Evolutionary conservation across 2,888 invertebrate species (phyloP).

Genomic region (Xanthia icteritia): DNA sequence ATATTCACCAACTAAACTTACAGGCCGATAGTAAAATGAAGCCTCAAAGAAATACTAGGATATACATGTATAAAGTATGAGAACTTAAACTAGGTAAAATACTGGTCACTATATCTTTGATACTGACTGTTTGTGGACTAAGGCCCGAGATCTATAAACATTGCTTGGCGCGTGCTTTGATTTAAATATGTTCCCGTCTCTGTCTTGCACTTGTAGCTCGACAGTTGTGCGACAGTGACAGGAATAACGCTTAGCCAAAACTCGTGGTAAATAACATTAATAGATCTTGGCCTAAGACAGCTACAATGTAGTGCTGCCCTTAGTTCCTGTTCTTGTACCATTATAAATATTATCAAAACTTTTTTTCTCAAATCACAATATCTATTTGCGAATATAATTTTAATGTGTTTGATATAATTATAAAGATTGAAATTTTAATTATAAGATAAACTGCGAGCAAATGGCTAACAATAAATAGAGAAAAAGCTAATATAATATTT

Average conservation of each 20-base stretch:
- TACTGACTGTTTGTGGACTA: slow-evolving; percentile 38
- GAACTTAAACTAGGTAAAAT: slow-evolving; percentile 65
- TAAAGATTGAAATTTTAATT: slow-evolving; percentile 7
- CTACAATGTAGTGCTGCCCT: slow-evolving; percentile 20
- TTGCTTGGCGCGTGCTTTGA: background rate
- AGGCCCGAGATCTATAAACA: background rate
- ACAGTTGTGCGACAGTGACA: background rate
- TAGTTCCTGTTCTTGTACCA: slow-evolving; percentile 46
- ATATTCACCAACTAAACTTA: slow-evolving; percentile 24
- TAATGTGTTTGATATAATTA: slow-evolving; percentile 11
- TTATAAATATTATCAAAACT: slow-evolving; percentile 46
- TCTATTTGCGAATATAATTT: slow-evolving; percentile 25
- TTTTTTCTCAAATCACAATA: slow-evolving; percentile 17
- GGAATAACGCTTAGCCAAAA: background rate
- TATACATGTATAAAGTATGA: slow-evolving; percentile 43
- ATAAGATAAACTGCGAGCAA: slow-evolving; percentile 29
- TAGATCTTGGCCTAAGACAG: background rate
- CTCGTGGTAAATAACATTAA: background rate
- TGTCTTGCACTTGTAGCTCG: background rate
- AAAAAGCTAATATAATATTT: slow-evolving; percentile 44
- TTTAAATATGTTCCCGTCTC: background rate
- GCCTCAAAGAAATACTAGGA: slow-evolving; percentile 52
- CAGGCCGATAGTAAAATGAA: slow-evolving; percentile 20
- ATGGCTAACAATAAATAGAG: slow-evolving; percentile 30
- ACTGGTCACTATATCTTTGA: slow-evolving; percentile 63